Percentiles rank a stretch among this genome's conserved stretches.
phyloP scores from a whole-genome alignment of 2,888 invertebrate species.

The Caenorhabditis macrosperma region DNA sequence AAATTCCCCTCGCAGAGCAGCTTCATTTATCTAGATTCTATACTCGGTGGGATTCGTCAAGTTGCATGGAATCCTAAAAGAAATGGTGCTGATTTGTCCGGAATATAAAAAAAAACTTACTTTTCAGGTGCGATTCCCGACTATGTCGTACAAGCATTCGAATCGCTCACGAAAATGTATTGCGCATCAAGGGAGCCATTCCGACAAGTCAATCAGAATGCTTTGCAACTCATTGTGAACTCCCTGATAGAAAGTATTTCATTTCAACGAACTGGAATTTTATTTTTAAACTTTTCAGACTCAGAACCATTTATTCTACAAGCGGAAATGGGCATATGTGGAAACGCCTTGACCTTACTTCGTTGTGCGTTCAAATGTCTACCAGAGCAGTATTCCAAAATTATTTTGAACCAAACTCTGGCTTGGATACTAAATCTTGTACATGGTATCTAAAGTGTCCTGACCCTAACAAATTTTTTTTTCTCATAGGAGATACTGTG shows the following conservation, averaged over 20 bases:
- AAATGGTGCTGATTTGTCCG: not conserved
- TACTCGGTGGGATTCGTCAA: slow-evolving; percentile 67
- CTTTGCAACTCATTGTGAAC: not conserved
- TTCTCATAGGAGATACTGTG: slow-evolving; percentile 68
- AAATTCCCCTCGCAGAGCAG: slow-evolving; percentile 58
- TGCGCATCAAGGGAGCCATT: no score
- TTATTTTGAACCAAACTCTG: slow-evolving; percentile 35
- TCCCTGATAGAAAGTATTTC: not conserved
- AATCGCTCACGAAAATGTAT: slow-evolving; percentile 7
- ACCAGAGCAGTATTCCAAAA: not conserved
- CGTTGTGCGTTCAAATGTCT: slow-evolving; percentile 6
- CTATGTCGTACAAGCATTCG: slow-evolving; percentile 19
- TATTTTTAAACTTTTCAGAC: slow-evolving; percentile 81
- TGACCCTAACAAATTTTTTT: slow-evolving; percentile 2
- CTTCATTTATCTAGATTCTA: slow-evolving; percentile 55
- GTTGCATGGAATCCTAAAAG: slow-evolving; percentile 68
- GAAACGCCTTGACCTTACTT: slow-evolving; percentile 59
- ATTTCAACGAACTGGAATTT: not conserved
- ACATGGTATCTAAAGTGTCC: slow-evolving; percentile 28
- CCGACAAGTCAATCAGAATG: no score
- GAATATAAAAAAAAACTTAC: not conserved
- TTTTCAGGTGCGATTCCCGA: slow-evolving; percentile 18
- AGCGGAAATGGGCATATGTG: slow-evolving; percentile 76
- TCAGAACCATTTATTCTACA: slow-evolving; percentile 78
- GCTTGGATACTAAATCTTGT: slow-evolving; percentile 54